phyloP scores from a whole-genome alignment of 2,113 vertebrate species.

The Pelecanus crispus region DNA sequence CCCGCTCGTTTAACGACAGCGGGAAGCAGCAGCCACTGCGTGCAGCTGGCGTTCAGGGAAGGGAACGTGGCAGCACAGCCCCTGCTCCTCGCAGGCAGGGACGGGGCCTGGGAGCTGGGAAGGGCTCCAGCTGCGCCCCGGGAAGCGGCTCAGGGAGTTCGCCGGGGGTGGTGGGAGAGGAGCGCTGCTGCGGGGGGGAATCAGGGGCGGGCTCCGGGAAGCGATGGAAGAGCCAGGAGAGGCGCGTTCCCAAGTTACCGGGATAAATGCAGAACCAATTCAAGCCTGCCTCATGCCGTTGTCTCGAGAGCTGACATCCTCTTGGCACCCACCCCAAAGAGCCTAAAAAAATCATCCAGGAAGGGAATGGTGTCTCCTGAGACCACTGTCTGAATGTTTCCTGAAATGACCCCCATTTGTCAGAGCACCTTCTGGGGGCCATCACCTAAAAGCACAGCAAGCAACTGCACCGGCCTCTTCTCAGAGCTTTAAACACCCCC shows the following conservation, averaged over 20 bases:
- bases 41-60: neutral
- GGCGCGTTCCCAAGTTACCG: neutral
- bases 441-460: neutral
- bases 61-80: neutral
- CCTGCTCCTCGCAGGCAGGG: neutral
- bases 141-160: neutral
- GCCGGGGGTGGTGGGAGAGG: neutral
- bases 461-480: fast-evolving
- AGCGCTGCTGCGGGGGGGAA: neutral
- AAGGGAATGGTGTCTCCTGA: neutral
- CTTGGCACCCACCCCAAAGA: neutral
- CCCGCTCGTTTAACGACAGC: neutral
- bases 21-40: neutral
- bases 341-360: neutral
- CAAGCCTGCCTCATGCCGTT: too few species aligned
- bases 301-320: fast-evolving
- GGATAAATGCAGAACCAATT: neutral
- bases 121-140: neutral
- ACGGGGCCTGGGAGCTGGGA: neutral
- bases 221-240: neutral
- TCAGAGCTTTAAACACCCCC: neutral
- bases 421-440: neutral
- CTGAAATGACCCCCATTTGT: neutral
- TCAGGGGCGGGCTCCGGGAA: neutral
- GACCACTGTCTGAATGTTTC: neutral